phyloP scores from a whole-genome alignment of 2,888 invertebrate species.

The Ariolimax columbianus region DNA sequence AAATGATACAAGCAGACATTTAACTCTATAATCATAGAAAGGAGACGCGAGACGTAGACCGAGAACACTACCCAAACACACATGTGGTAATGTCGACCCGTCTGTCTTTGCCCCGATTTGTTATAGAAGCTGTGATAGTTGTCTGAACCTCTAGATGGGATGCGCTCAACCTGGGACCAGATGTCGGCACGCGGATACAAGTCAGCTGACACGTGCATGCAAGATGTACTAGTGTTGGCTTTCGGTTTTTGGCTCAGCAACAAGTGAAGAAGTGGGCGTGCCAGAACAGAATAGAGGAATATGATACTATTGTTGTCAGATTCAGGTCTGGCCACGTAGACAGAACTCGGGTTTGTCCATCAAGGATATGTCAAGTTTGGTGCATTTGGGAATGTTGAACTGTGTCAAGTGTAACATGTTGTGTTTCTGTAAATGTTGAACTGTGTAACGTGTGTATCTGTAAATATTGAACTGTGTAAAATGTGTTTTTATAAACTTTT shows the following conservation, averaged over 20 bases:
- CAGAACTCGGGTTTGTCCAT: too few relatives aligned
- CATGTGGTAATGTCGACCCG: background rate
- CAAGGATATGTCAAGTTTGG: too few relatives aligned
- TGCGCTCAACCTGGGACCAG: background rate
- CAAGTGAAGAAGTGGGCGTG: background rate
- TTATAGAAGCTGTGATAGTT: background rate
- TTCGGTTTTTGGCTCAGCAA: conserved; percentile 16
- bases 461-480: too few relatives aligned
- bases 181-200: background rate
- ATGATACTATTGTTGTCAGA: background rate
- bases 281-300: background rate
- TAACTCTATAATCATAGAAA: background rate
- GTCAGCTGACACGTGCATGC: background rate
- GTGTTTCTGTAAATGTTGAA: too few relatives aligned
- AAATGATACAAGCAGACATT: background rate
- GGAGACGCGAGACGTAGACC: background rate
- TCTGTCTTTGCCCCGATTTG: background rate
- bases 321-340: too few relatives aligned
- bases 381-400: too few relatives aligned
- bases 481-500: too few relatives aligned
- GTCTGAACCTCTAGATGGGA: background rate
- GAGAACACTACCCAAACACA: background rate
- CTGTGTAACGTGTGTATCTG: too few relatives aligned
- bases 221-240: conserved; percentile 3
- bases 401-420: too few relatives aligned